Evolutionary conservation across 2,113 vertebrate species (phyloP), one percentile per base, ranked within the genome.

Genomic region (Cyprinodon tularosa): DNA sequence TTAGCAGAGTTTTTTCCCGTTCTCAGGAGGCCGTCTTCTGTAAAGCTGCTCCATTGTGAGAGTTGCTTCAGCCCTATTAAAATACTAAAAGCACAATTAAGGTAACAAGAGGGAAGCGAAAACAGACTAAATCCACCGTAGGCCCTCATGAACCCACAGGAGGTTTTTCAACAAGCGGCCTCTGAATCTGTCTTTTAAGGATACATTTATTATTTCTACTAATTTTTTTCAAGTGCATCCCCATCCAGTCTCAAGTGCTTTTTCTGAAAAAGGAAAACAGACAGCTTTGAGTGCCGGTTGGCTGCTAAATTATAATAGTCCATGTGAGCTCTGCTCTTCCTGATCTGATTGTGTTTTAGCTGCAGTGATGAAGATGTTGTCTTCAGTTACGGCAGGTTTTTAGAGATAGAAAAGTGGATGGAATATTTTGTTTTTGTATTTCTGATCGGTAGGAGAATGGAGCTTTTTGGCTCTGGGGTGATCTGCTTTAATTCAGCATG

Each of bases 11-110:
- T 67, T 65, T 50, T 29, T 29, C 29, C 29, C 29, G 29, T 29
- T 29, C 29, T 77, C 76, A 22, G 45, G 1, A 20, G 57, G 2
- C 14, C 45, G 65, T 60, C 3, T 29, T 57, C 62, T 29, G 73
- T 40, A 20, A 62, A 83, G 60, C 71, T 12, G 20, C 22, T 3
- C 17, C 9, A 11, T 1, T 72, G 68, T 80, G 74, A 62, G 29
- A 39, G 80, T 75, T 45, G 71, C 68, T 88, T 85, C 70, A 15
- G 22, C 69, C 79, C 50, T 11, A 1, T 69, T 76, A 36, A 2
- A 60, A 50, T 72, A 44, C 68, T 76, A 69, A 84, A 84, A 84
- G 71, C 69, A 78, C 86, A 76, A 80, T 88, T 81, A 88, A 59
- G 45, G 76, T 83, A 72, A 67, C 0, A 38, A 12, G 71, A 12